Evolutionary conservation across 2,113 vertebrate genomes (phyloP).

Genomic region (Crotalus viridis): DNA sequence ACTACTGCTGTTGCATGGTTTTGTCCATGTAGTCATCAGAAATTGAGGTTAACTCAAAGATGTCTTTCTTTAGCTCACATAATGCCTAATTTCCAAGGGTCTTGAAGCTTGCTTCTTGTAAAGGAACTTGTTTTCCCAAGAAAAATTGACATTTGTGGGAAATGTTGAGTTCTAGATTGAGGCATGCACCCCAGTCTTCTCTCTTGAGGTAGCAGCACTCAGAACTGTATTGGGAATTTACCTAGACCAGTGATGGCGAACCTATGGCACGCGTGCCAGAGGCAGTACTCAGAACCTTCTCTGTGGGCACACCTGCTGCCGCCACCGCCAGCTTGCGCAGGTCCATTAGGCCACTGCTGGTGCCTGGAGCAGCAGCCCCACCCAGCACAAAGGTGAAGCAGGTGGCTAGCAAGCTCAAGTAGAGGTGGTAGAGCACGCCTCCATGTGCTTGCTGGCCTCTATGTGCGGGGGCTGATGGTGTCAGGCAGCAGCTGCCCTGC

Average conservation of each 20-base stretch:
- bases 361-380: too few species aligned
- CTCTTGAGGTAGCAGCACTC: neutral
- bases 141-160: neutral
- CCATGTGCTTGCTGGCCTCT: too few species aligned
- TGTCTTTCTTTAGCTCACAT: neutral
- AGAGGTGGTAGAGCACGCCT: too few species aligned
- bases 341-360: too few species aligned
- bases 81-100: neutral
- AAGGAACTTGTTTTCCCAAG: neutral
- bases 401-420: too few species aligned
- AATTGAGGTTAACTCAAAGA: neutral
- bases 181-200: neutral
- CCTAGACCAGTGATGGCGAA: too few species aligned
- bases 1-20: neutral
- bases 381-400: too few species aligned
- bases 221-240: neutral
- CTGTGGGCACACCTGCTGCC: too few species aligned
- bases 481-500: too few species aligned
- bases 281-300: accelerated
- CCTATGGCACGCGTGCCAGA: too few species aligned
- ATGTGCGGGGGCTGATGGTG: too few species aligned
- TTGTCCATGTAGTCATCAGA: neutral
- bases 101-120: neutral
- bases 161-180: neutral
- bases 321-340: too few species aligned